Evolutionary conservation across 2,113 vertebrate species (phyloP), one percentile per base, ranked within the genome.

Genomic region (Peucedramus taeniatus): DNA sequence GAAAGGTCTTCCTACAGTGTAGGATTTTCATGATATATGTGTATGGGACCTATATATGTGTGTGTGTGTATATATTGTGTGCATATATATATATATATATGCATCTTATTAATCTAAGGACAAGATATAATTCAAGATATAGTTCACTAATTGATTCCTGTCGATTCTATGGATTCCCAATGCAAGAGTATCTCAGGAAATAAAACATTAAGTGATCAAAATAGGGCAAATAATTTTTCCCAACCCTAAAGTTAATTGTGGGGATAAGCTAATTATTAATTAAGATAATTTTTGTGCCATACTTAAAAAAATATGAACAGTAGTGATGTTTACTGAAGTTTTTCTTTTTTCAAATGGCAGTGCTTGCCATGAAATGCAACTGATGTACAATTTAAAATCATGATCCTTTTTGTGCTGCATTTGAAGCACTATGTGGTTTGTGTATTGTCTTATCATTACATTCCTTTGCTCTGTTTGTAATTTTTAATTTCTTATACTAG

Each of bases 361-460:
- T 87, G 54, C 54, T 93, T 92, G 63, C 93, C 91, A 86, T 96
- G 86, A 96, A 96, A 90, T 79, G 35, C 30, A 83, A 15, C 40
- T 84, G 35, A 21, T 91, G 63, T 89, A n/a, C 2, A 6, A 11
- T 94, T 89, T 77, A 65, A 93, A 93, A 80, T 66, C 44, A 16
- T 84, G 74, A 60, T 95, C 91, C 75, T 8, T 94, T 96, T 24
- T 65, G 31, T 77, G 22, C 56, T 93, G 23, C 14, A 22, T 83
- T 83, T 77, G 39, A 94, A 70, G 54, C 60, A 49, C 70, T 84
- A 9, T 28, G 44, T 69, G 88, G 59, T 63, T 28, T 59, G 31
- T 47, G 15, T 71, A 39, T 50, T 89, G 33, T 50, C 40, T 84
- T 78, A 47, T 12, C 42, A 63, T 82, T 91, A 31, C 27, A 64